Evolutionary conservation across 2,797 vertebrate species (phyloP).

Genomic region (Erpetoichthys calabaricus): DNA sequence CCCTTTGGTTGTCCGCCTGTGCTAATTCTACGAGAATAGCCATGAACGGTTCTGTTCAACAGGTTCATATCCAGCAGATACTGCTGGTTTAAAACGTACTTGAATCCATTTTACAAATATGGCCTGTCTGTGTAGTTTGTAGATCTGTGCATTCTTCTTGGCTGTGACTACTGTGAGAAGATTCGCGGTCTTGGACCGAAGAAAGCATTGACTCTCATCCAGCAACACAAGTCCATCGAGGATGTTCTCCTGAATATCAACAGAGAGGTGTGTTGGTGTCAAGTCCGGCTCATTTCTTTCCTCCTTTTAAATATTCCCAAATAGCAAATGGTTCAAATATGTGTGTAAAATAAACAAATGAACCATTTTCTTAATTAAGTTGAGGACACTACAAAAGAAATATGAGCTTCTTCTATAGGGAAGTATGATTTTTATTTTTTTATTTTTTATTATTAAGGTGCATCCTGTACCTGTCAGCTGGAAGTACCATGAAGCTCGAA

Average conservation of each 20-base stretch:
- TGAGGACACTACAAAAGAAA: too few species aligned
- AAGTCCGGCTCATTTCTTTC: background rate
- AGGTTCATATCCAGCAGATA: too few species aligned
- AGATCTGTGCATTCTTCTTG: constrained; percentile 67
- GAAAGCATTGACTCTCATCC: constrained; percentile 54
- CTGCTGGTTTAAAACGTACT: too few species aligned
- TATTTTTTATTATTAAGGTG: constrained; percentile 23
- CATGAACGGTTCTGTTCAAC: too few species aligned
- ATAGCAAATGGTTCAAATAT: too few species aligned
- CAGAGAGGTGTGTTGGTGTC: constrained; percentile 34
- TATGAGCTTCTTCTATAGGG: background rate
- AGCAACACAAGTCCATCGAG: constrained; percentile 52
- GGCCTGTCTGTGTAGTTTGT: constrained; percentile 45
- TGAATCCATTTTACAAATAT: too few species aligned
- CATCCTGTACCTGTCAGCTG: constrained; percentile 43
- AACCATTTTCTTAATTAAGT: too few species aligned
- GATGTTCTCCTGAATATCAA: constrained; percentile 43
- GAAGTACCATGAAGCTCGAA: constrained; percentile 49
- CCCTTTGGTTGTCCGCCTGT: too few species aligned
- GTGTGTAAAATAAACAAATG: too few species aligned
- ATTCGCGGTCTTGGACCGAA: constrained; percentile 52
- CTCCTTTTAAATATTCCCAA: too few species aligned
- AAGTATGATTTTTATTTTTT: background rate
- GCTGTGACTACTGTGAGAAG: constrained; percentile 68
- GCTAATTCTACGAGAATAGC: too few species aligned